Evolutionary conservation across 2,797 vertebrate species (phyloP).

Genomic region (Gymnodraco acuticeps): DNA sequence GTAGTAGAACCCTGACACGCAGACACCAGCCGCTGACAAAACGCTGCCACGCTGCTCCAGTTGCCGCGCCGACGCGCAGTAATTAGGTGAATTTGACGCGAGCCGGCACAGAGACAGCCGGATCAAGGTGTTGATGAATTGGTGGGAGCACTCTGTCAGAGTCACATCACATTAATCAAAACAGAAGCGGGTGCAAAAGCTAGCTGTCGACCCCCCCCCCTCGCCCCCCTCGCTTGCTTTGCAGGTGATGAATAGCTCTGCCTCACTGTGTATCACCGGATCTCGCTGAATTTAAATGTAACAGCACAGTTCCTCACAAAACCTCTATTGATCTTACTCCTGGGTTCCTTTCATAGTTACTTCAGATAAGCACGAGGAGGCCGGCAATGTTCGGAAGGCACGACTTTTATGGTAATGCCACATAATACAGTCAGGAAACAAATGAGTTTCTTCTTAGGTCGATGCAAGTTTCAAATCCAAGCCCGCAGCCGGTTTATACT

Average conservation of each 20-base stretch:
- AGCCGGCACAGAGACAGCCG: slow-evolving; percentile 75
- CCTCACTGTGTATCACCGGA: slow-evolving; percentile 72
- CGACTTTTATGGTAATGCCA: slow-evolving; percentile 47
- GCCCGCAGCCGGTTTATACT: slow-evolving; percentile 6
- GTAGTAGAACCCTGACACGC: slow-evolving; percentile 74
- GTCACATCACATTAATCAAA: slow-evolving; percentile 89
- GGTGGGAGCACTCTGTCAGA: slow-evolving; percentile 79
- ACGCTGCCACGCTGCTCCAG: slow-evolving; percentile 62
- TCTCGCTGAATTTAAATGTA: slow-evolving; percentile 80
- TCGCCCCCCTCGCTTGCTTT: slow-evolving; percentile 47
- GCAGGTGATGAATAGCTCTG: slow-evolving; percentile 80
- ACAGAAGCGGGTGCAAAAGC: slow-evolving; percentile 68
- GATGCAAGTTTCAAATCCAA: slow-evolving; percentile 36
- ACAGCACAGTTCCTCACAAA: slow-evolving; percentile 67
- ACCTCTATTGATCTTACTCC: slow-evolving; percentile 71
- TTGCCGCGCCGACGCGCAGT: slow-evolving; percentile 77
- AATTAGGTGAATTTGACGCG: slow-evolving; percentile 87
- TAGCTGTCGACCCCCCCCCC: neutral
- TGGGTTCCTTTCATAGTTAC: slow-evolving; percentile 45
- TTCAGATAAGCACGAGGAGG: slow-evolving; percentile 61
- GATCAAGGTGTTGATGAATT: slow-evolving; percentile 88
- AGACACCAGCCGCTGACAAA: slow-evolving; percentile 70
- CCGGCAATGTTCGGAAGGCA: slow-evolving; percentile 27
- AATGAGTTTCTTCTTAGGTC: slow-evolving; percentile 60
- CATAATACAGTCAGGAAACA: slow-evolving; percentile 44